Evolutionary conservation across 2,113 vertebrate genomes (phyloP), one percentile per base, ranked within the genome.

Genomic region (Sinosuthora webbiana): DNA sequence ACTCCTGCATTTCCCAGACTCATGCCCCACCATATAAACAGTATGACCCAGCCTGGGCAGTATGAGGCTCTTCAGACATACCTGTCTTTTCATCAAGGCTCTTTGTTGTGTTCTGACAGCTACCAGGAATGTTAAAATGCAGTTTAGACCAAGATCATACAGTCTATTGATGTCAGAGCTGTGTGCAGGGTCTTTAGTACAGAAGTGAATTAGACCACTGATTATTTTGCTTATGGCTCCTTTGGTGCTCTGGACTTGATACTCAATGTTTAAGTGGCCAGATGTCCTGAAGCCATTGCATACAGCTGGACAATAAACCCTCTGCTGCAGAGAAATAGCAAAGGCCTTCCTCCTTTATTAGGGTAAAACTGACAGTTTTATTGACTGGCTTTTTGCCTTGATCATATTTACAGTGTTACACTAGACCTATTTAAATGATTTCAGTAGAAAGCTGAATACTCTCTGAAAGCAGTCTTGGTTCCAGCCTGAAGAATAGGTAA

Each of bases 291-390:
- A 87, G 86, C 75, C 4, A 8, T 81, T 71, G 45, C 25, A 41
- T 90, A 65, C 92, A 96, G 88, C 76, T 92, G 88, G 73, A 87
- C 90, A 79, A 94, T 95, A 93, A 89, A 96, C 59, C 82, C 33
- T 20, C 49, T 84, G 73, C 89, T 77, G 25, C 62, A 79, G 83
- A 83, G 41, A 83, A 74, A 75, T 23, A 77, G 73, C 28, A 45
- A 80, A 92, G 76, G 56, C 80, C 62, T 94, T 59, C 41, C 69
- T 86, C 64, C 62, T 89, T 96, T 90, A 78, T 70, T 90, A 49
- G 77, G 69, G 42, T 56, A 84, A 89, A 95, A 49, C 41, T 60
- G 76, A 41, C 83, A 65, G 53, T 57, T 96, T 94, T 95, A 96
- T 87, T 83, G 89, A 62, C 88, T 92, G 93, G 77, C 80, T 83